A percentile compares a stretch with the other conserved stretches of the same genome.
phyloP scores from a whole-genome alignment of 92 coral and sea anemone genomes.

The Heliopora coerulea region DNA sequence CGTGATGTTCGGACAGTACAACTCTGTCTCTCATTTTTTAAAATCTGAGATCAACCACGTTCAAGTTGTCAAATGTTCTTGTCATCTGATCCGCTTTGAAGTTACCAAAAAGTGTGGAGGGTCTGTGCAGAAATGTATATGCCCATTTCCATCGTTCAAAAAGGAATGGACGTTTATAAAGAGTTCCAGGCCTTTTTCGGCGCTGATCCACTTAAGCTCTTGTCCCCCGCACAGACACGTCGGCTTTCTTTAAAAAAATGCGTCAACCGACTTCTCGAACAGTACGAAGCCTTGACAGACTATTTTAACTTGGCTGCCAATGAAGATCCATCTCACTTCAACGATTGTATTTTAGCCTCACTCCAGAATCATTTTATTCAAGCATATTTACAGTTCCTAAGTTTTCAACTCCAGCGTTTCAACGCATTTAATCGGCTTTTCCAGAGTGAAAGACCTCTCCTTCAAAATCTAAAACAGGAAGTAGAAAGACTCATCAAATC shows the following conservation, averaged over 20 bases:
- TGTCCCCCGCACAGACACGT: slow-evolving; percentile 57
- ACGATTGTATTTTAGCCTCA: no score
- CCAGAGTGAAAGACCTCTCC: no score
- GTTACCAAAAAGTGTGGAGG: no score
- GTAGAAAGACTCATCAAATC: slow-evolving; percentile 19
- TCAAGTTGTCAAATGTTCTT: slow-evolving; percentile 14
- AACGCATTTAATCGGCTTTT: slow-evolving; percentile 54
- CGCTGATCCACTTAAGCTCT: slow-evolving; percentile 53
- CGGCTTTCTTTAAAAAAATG: no score
- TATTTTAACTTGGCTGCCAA: slow-evolving; percentile 40
- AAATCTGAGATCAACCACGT: slow-evolving; percentile 11
- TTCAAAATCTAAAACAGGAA: slow-evolving; percentile 40
- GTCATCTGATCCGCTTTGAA: slow-evolving; percentile 45
- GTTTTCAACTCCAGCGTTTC: slow-evolving; percentile 52
- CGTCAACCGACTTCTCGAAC: slow-evolving; percentile 42
- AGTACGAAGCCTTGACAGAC: slow-evolving; percentile 56
- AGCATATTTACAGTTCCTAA: slow-evolving; percentile 56
- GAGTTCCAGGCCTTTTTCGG: no score
- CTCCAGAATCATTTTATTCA: slow-evolving; percentile 49
- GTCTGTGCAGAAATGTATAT: no score
- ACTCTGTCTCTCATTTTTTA: slow-evolving; percentile 11
- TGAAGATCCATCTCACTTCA: slow-evolving; percentile 51
- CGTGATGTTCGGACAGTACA: no score
- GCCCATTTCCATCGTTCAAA: no score
- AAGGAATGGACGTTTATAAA: slow-evolving; percentile 43